A percentile compares a stretch with the other conserved stretches of the same genome.
Conservation (phyloP, 2,797 vertebrate species). For the Emydoidea blandingii region DNA sequence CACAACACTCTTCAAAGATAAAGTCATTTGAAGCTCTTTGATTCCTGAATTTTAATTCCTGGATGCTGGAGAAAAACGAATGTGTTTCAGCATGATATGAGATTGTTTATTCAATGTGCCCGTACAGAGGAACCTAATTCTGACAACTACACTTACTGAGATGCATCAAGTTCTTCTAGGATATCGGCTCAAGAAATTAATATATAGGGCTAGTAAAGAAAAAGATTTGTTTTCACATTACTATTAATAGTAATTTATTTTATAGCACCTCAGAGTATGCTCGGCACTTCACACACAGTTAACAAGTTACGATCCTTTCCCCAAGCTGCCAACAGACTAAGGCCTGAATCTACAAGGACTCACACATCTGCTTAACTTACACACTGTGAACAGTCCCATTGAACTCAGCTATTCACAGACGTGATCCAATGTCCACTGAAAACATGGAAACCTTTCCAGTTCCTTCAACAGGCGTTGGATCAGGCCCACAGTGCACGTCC, state of each 20-base stretch:
- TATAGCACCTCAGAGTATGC: conserved; percentile 15
- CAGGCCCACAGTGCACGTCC: background rate
- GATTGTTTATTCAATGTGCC: conserved; percentile 38
- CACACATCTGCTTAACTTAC: background rate
- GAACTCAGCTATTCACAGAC: background rate
- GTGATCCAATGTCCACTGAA: background rate
- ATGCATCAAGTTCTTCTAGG: conserved; percentile 27
- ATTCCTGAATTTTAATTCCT: conserved; percentile 42
- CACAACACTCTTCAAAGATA: conserved; percentile 59
- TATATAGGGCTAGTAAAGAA: conserved; percentile 19
- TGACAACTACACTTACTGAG: conserved; percentile 50
- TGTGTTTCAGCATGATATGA: conserved; percentile 47
- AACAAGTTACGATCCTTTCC: background rate
- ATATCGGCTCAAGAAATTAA: background rate
- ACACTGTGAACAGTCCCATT: background rate
- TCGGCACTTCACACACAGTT: conserved; percentile 13
- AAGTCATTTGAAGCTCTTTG: conserved; percentile 62
- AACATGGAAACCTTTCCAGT: background rate
- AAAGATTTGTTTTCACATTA: conserved; percentile 56
- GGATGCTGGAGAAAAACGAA: background rate
- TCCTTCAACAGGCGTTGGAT: background rate
- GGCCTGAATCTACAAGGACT: background rate
- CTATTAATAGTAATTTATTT: conserved; percentile 56
- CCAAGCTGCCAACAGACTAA: conserved; percentile 42
- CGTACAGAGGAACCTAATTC: conserved; percentile 28